Percentiles rank a stretch among this genome's conserved stretches.
Conservation (phyloP, 2,888 invertebrate species). For the Eupithecia tripunctaria region DNA sequence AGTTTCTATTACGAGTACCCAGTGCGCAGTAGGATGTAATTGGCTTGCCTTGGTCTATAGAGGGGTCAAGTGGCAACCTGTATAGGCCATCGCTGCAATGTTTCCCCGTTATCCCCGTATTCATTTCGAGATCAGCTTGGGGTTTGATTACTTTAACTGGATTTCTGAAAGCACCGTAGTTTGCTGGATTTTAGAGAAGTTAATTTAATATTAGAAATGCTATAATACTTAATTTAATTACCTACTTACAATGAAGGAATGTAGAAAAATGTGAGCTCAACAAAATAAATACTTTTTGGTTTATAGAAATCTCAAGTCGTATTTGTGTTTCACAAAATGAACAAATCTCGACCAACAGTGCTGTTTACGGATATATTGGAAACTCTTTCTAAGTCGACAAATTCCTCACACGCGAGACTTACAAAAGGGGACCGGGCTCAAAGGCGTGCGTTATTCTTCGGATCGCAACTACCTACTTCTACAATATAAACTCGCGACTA, state of each 20-base stretch:
- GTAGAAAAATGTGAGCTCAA: background rate
- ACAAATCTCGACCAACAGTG: constrained; percentile 11
- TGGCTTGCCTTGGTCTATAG: constrained; percentile 37
- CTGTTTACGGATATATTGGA: constrained; percentile 37
- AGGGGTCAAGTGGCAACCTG: constrained; percentile 52
- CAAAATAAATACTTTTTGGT: background rate
- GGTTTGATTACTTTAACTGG: constrained; percentile 44
- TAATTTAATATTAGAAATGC: background rate
- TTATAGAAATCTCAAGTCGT: background rate
- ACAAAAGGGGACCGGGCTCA: constrained; percentile 56
- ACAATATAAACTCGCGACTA: background rate
- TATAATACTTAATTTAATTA: too few relatives aligned
- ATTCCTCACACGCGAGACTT: constrained; percentile 52
- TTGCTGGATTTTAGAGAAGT: background rate
- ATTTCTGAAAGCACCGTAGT: background rate
- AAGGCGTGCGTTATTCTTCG: constrained; percentile 55
- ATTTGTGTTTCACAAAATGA: background rate
- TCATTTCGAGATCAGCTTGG: constrained; percentile 51
- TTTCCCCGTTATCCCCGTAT: constrained; percentile 51
- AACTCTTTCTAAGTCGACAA: constrained; percentile 46
- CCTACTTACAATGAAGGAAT: too few relatives aligned
- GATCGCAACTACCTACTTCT: constrained; percentile 30
- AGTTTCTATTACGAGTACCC: constrained; percentile 15
- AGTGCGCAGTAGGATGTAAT: constrained; percentile 25
- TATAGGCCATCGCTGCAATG: constrained; percentile 49